phyloP scores from a whole-genome alignment of 2,113 vertebrate genomes.

The Steatornis caripensis region DNA sequence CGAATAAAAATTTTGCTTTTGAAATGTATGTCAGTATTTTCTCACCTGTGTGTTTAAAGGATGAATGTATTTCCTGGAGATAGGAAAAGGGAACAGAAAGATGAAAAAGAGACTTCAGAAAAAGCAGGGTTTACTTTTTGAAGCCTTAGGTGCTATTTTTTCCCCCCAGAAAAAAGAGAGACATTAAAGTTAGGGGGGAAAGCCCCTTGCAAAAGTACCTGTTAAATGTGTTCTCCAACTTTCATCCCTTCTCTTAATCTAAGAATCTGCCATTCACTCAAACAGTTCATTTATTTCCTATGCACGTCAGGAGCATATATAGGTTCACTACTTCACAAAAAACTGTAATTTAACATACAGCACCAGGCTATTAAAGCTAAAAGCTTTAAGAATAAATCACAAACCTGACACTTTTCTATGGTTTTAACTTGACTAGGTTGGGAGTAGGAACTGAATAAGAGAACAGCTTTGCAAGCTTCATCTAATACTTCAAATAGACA shows the following conservation, averaged over 20 bases:
- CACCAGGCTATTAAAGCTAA: constrained; percentile 31
- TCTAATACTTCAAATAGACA: constrained; percentile 22
- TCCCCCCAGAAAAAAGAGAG: not conserved
- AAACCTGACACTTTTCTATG: constrained; percentile 25
- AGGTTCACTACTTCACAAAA: constrained; percentile 38
- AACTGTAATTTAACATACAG: constrained; percentile 31
- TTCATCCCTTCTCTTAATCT: not conserved
- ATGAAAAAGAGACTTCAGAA: not conserved
- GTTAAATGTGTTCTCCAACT: not conserved
- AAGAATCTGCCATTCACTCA: constrained; percentile 15
- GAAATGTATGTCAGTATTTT: not conserved
- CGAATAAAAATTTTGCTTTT: not conserved
- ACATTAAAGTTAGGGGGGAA: not conserved
- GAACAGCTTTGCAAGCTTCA: not conserved
- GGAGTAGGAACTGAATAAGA: not conserved
- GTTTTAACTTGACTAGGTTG: not conserved
- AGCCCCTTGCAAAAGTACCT: not conserved
- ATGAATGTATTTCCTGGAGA: not conserved
- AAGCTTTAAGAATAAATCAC: constrained; percentile 54
- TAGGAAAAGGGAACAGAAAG: not conserved
- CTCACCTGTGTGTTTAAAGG: not conserved
- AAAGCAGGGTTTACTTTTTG: not conserved
- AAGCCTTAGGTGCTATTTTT: not conserved
- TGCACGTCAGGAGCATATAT: not conserved
- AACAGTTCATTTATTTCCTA: constrained; percentile 25